These are phyloP conservation scores for Deilephila porcellus DNA, from an alignment of 2,888 invertebrate species.

Conservation along the genomic window DNA sequence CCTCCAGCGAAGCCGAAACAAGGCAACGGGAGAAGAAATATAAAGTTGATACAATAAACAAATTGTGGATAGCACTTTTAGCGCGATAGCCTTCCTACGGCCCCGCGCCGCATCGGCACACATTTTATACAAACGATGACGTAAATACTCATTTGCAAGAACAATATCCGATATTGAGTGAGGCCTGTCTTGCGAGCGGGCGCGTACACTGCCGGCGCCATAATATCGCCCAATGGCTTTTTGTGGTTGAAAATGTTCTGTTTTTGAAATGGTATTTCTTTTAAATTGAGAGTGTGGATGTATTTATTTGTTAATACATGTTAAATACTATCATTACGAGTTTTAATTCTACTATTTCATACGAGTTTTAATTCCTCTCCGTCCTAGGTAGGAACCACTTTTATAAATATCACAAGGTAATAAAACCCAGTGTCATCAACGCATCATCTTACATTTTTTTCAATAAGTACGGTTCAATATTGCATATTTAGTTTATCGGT, in stretches of 20 bases:
- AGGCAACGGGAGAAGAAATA: slow-evolving; percentile 46
- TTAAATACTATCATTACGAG: not conserved
- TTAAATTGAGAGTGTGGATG: not conserved
- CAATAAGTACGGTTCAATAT: not conserved
- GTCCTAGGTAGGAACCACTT: no score
- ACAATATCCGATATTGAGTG: slow-evolving; percentile 85
- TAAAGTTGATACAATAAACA: slow-evolving; percentile 49
- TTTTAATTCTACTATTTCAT: no score
- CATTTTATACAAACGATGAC: slow-evolving; percentile 82
- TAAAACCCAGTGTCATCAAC: not conserved
- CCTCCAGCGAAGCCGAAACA: slow-evolving; percentile 51
- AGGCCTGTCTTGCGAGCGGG: slow-evolving; percentile 73
- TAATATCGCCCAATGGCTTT: slow-evolving; percentile 40
- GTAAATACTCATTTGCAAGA: slow-evolving; percentile 84
- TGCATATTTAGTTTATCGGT: not conserved
- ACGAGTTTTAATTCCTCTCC: no score
- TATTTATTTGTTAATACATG: not conserved
- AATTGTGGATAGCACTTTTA: slow-evolving; percentile 48
- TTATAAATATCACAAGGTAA: no score
- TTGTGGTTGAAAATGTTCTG: not conserved
- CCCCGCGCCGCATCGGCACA: slow-evolving; percentile 60
- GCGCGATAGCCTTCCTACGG: slow-evolving; percentile 33
- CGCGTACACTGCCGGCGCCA: slow-evolving; percentile 52
- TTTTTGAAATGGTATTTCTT: not conserved
- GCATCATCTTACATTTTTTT: not conserved